These are phyloP conservation scores for Picathartes gymnocephalus DNA, from an alignment of 2,113 vertebrate genomes.

Conservation along the genomic window DNA sequence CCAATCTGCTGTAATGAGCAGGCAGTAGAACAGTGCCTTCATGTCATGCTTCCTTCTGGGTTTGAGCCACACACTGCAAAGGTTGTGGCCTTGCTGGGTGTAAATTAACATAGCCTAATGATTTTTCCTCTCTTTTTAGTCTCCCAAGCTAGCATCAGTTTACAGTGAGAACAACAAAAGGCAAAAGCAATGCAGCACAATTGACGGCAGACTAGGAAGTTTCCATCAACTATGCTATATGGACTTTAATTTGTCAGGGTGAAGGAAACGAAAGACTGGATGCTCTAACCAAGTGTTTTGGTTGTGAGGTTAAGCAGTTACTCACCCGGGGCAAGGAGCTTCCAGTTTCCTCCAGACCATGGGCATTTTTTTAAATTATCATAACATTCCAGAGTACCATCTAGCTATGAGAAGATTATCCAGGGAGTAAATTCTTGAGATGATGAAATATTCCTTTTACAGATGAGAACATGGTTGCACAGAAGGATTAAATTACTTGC, in stretches of 20 bases:
- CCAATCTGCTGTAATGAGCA: neutral
- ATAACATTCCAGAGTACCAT: neutral
- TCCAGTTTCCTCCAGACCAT: neutral
- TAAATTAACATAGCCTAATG: neutral
- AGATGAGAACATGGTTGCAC: neutral
- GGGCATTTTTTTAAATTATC: neutral
- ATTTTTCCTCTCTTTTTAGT: neutral
- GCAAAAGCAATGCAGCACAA: neutral
- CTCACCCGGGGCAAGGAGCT: neutral
- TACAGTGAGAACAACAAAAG: neutral
- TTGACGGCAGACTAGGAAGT: neutral
- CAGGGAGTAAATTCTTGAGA: neutral
- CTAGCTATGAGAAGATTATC: neutral
- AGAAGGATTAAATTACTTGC: neutral
- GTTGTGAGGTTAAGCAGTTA: constrained; percentile 1
- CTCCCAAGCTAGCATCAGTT: neutral
- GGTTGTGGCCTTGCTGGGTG: neutral
- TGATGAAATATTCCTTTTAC: constrained; percentile 16
- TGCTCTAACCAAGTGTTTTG: neutral
- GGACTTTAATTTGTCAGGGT: neutral
- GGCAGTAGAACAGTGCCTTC: neutral
- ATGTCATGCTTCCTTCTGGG: neutral
- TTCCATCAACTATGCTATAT: neutral
- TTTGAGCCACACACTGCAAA: neutral
- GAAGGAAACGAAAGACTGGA: neutral